Conservation (phyloP, 2,113 vertebrate genomes). For the Callionymus lyra region DNA sequence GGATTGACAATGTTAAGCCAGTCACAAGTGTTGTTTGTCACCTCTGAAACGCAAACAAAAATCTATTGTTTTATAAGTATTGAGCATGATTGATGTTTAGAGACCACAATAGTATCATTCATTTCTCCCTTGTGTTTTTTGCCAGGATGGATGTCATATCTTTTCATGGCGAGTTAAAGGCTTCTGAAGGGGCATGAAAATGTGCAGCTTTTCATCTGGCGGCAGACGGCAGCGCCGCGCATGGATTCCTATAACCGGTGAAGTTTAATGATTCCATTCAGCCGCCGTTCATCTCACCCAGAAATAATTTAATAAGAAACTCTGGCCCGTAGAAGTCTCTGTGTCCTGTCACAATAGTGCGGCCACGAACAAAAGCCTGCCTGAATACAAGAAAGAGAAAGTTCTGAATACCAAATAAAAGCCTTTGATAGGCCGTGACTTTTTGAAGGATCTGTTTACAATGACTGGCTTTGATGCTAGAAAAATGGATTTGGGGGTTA, state of each 20-base stretch:
- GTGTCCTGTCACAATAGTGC: slow-evolving; percentile 63
- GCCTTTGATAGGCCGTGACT: slow-evolving; percentile 56
- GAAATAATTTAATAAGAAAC: slow-evolving; percentile 87
- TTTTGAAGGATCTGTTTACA: no score
- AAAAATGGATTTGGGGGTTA: not conserved
- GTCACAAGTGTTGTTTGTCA: slow-evolving; percentile 98
- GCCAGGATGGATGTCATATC: slow-evolving; percentile 94
- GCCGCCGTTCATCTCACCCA: slow-evolving; percentile 70
- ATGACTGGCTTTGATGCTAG: no score
- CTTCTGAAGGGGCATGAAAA: slow-evolving; percentile 77
- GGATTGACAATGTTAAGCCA: slow-evolving; percentile 96
- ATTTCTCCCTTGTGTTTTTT: slow-evolving; percentile 86
- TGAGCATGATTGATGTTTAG: slow-evolving; percentile 85
- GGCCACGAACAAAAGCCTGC: slow-evolving; percentile 64
- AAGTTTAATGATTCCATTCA: slow-evolving; percentile 84
- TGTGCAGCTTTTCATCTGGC: slow-evolving; percentile 74
- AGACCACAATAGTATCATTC: slow-evolving; percentile 92
- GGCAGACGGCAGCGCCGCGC: slow-evolving; percentile 62
- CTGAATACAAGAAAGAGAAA: slow-evolving; percentile 53
- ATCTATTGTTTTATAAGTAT: slow-evolving; percentile 90
- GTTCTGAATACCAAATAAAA: slow-evolving; percentile 49
- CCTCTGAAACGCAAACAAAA: slow-evolving; percentile 98
- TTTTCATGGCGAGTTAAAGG: slow-evolving; percentile 94
- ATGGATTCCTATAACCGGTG: slow-evolving; percentile 67
- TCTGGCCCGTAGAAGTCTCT: slow-evolving; percentile 63